These are phyloP conservation scores for Mormyrops attenuatus DNA, from an alignment of 2,797 vertebrate genomes.

Conservation along the genomic window DNA sequence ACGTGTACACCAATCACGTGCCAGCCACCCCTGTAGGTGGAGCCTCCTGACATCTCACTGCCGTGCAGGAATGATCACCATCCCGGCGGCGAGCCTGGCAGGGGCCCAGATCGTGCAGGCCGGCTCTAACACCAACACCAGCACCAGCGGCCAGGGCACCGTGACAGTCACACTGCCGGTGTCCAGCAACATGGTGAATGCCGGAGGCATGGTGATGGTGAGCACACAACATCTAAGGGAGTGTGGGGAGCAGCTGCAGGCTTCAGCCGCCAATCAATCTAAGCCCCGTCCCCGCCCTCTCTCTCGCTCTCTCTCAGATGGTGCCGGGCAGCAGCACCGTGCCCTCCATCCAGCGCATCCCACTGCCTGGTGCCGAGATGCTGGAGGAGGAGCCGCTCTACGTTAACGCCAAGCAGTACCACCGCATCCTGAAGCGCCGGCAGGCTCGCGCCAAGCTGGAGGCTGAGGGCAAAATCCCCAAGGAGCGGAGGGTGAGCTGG, in stretches of 20 bases:
- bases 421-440: constrained; percentile 84
- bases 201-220: constrained; percentile 99
- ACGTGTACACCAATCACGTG: not conserved
- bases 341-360: constrained; percentile 90
- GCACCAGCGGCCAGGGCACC: constrained; percentile 91
- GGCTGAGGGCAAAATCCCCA: constrained; percentile 95
- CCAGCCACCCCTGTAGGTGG: not conserved
- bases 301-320: constrained; percentile 66
- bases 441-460: constrained; percentile 94
- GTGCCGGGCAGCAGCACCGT: constrained; percentile 86
- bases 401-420: constrained; percentile 76
- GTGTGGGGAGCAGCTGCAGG: not conserved
- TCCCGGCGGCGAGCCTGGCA: constrained; percentile 91
- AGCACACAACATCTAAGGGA: constrained; percentile 35
- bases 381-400: constrained; percentile 95
- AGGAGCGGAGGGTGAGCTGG: constrained; percentile 82
- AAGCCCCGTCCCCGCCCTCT: not conserved
- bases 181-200: constrained; percentile 94
- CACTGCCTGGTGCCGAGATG: constrained; percentile 88
- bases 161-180: constrained; percentile 94
- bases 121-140: constrained; percentile 84
- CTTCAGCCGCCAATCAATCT: not conserved
- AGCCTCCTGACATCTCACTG: constrained; percentile 41
- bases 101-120: constrained; percentile 96
- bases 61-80: constrained; percentile 93